Evolutionary conservation across 2,888 invertebrate genomes (phyloP).

Genomic region (Alcis repandata): DNA sequence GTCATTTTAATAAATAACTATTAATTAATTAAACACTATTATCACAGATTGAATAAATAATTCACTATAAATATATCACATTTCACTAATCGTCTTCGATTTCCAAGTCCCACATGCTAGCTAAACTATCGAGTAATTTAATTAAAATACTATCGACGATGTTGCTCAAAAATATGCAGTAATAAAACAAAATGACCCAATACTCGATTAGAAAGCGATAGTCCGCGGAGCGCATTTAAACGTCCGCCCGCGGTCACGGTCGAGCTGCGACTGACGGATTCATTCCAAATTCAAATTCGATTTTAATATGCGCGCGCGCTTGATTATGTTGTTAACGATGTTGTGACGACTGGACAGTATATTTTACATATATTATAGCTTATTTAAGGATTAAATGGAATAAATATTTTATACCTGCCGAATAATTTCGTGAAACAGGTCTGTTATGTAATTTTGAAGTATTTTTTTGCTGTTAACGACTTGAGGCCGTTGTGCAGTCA

Average conservation of each 20-base stretch:
- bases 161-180: constrained; percentile 73
- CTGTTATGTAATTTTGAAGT: not conserved
- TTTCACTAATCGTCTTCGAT: constrained; percentile 65
- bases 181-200: constrained; percentile 72
- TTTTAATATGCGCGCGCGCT: constrained; percentile 58
- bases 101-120: constrained; percentile 64
- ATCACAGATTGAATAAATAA: constrained; percentile 83
- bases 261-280: constrained; percentile 59
- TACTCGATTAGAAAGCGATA: constrained; percentile 69
- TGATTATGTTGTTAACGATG: constrained; percentile 44
- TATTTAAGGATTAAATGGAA: constrained; percentile 5
- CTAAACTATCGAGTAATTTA: constrained; percentile 54
- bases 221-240: constrained; percentile 60
- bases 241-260: constrained; percentile 62
- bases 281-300: constrained; percentile 51
- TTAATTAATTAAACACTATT: constrained; percentile 56
- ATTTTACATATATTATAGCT: not conserved
- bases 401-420: not conserved
- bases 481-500: not conserved
- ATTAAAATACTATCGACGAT: constrained; percentile 68
- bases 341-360: constrained; percentile 3
- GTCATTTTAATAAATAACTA: constrained; percentile 55
- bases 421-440: not conserved
- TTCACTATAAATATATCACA: constrained; percentile 40
- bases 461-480: not conserved